These are phyloP conservation scores for Noctua janthe DNA, from an alignment of 2,888 invertebrate species.

Conservation along the genomic window DNA sequence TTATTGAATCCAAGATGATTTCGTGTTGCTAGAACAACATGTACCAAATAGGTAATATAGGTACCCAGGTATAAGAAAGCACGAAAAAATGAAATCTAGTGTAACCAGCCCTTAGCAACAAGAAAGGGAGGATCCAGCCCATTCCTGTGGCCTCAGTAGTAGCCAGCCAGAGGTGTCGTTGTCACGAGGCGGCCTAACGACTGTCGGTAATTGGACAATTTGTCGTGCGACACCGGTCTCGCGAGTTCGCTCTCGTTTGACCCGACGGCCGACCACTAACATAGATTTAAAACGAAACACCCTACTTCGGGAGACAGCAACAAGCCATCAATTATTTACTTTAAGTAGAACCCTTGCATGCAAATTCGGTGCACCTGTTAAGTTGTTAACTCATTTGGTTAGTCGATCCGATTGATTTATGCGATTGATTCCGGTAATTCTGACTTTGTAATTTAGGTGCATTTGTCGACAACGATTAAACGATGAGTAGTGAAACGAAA, in stretches of 20 bases:
- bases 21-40: background rate
- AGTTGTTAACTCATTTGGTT: slow-evolving; percentile 38
- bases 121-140: slow-evolving; percentile 49
- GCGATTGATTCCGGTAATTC: slow-evolving; percentile 25
- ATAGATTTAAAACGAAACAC: slow-evolving; percentile 51
- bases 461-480: slow-evolving; percentile 1
- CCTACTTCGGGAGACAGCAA: slow-evolving; percentile 33
- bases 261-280: slow-evolving; percentile 53
- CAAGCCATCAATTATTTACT: slow-evolving; percentile 54
- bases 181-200: slow-evolving; percentile 77
- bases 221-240: slow-evolving; percentile 72
- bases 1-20: background rate
- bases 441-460: slow-evolving; percentile 10
- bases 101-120: slow-evolving; percentile 37
- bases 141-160: slow-evolving; percentile 25
- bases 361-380: slow-evolving; percentile 36
- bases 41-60: background rate
- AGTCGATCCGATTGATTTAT: slow-evolving; percentile 34
- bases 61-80: background rate
- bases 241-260: slow-evolving; percentile 63
- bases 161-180: slow-evolving; percentile 61
- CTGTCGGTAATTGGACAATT: slow-evolving; percentile 80
- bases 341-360: slow-evolving; percentile 41
- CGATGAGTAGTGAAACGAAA: background rate
- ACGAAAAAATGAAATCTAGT: background rate